phyloP scores from a whole-genome alignment of 2,888 invertebrate genomes.

The Ectropis crepuscularia region DNA sequence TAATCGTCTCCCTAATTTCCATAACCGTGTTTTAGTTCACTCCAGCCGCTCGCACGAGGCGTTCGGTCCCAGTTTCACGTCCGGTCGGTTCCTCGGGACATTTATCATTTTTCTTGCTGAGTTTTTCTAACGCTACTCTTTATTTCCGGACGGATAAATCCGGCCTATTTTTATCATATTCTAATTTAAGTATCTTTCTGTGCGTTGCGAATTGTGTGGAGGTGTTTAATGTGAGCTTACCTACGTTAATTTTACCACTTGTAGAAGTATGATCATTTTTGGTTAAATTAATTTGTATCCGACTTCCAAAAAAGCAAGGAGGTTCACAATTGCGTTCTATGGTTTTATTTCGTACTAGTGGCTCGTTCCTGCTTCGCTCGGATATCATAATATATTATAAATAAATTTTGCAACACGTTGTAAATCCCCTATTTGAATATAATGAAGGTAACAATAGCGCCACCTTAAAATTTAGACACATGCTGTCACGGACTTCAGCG shows the following conservation, averaged over 20 bases:
- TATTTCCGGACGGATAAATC: slow-evolving; percentile 28
- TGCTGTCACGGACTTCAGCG: too few species aligned
- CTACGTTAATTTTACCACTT: not conserved
- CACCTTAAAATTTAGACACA: too few species aligned
- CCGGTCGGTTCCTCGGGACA: not conserved
- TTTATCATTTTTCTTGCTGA: slow-evolving; percentile 30
- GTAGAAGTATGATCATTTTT: too few species aligned
- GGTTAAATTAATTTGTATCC: too few species aligned
- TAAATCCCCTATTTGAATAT: too few species aligned
- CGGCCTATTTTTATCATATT: slow-evolving; percentile 21
- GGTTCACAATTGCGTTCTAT: too few species aligned
- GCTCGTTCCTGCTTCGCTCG: too few species aligned
- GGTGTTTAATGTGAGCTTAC: not conserved
- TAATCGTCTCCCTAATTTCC: not conserved
- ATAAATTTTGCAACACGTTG: too few species aligned
- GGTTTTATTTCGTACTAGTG: too few species aligned
- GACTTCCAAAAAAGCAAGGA: too few species aligned
- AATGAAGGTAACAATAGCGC: too few species aligned
- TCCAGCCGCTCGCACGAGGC: not conserved
- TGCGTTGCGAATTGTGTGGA: not conserved
- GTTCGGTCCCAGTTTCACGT: slow-evolving; percentile 4
- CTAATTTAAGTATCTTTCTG: slow-evolving; percentile 21
- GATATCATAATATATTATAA: too few species aligned
- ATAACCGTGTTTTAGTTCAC: not conserved
- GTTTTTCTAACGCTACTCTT: slow-evolving; percentile 14